Evolutionary conservation across 2,113 vertebrate genomes (phyloP).

Genomic region (Anser cygnoides): DNA sequence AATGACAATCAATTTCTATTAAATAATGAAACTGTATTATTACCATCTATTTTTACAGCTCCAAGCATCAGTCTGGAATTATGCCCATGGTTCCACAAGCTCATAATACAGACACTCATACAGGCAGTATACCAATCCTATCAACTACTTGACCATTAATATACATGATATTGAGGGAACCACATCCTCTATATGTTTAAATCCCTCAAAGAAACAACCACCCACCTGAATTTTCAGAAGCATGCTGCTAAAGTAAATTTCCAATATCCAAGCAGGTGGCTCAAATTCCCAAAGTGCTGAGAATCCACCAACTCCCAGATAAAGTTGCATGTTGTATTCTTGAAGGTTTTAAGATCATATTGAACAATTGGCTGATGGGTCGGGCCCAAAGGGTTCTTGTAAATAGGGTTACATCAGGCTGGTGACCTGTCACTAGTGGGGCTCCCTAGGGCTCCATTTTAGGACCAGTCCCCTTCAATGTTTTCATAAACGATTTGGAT

Average conservation of each 20-base stretch:
- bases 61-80: background rate
- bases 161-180: background rate
- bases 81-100: background rate
- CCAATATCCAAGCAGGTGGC: background rate
- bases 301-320: background rate
- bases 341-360: background rate
- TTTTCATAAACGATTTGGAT: too few species aligned
- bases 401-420: too few species aligned
- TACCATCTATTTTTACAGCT: background rate
- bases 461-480: too few species aligned
- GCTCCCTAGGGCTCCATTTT: too few species aligned
- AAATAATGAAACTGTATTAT: background rate
- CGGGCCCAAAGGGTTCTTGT: too few species aligned
- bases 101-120: rapidly evolving
- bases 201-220: background rate
- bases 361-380: too few species aligned
- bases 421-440: too few species aligned
- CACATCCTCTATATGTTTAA: background rate
- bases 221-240: background rate
- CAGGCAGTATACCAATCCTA: background rate
- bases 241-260: rapidly evolving
- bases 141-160: background rate
- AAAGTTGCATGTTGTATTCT: background rate
- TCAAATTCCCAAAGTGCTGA: background rate
- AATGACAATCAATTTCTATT: background rate